phyloP scores from a whole-genome alignment of 2,113 vertebrate genomes.

The Oreamnos americanus region DNA sequence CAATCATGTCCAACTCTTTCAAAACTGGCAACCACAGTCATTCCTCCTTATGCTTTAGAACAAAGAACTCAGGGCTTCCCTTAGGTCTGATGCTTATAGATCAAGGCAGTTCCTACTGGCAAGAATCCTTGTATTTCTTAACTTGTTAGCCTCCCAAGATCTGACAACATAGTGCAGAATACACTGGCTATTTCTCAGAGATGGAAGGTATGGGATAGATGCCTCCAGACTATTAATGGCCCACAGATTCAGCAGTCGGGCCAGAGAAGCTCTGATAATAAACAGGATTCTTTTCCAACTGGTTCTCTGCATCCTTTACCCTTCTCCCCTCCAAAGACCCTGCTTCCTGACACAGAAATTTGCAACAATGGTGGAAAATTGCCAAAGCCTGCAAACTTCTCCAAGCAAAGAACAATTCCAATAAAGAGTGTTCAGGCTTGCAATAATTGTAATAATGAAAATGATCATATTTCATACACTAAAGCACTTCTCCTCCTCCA shows the following conservation, averaged over 20 bases:
- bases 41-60: neutral
- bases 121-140: neutral
- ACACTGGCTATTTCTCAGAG: neutral
- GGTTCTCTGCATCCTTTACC: neutral
- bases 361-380: neutral
- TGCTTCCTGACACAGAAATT: neutral
- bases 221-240: neutral
- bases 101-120: neutral
- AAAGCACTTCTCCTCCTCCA: neutral
- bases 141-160: neutral
- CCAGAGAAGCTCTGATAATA: conserved; percentile 10
- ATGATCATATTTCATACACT: conserved; percentile 41
- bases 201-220: neutral
- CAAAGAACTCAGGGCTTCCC: neutral
- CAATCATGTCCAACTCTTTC: neutral
- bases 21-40: neutral
- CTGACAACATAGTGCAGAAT: neutral
- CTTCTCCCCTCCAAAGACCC: neutral
- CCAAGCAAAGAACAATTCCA: conserved; percentile 55
- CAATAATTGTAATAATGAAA: conserved; percentile 56
- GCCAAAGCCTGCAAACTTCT: conserved; percentile 51
- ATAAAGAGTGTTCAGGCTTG: conserved; percentile 36
- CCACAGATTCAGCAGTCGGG: neutral
- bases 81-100: neutral
- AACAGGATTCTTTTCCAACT: neutral